phyloP scores from a whole-genome alignment of 2,888 invertebrate species.

The Ischnus inquisitorius region DNA sequence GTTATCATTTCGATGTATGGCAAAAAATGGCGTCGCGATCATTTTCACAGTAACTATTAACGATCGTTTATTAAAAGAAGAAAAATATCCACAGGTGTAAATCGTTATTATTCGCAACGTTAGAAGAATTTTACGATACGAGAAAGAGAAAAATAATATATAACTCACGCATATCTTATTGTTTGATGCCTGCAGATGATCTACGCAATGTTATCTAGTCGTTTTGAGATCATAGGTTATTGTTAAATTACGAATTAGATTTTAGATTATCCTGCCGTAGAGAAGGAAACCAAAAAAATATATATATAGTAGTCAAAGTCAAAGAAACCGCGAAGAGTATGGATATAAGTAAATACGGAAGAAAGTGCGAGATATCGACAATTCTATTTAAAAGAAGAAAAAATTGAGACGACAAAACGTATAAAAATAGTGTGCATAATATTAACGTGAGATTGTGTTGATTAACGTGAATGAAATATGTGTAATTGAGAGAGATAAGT shows the following conservation, averaged over 20 bases:
- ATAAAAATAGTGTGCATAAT: conserved; percentile 35
- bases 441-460: conserved; percentile 27
- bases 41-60: too few relatives aligned
- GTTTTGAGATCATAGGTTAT: conserved; percentile 68
- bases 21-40: not conserved
- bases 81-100: conserved; percentile 7
- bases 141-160: conserved; percentile 35
- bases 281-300: conserved; percentile 14
- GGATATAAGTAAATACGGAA: conserved; percentile 34
- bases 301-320: conserved; percentile 35
- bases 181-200: conserved; percentile 78
- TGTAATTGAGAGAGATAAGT: conserved; percentile 26
- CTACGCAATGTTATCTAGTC: conserved; percentile 80
- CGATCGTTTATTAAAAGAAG: not conserved
- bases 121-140: not conserved
- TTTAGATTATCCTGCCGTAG: conserved; percentile 32
- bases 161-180: conserved; percentile 76
- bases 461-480: conserved; percentile 17
- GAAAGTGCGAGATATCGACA: conserved; percentile 34
- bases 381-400: conserved; percentile 42
- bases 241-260: conserved; percentile 51
- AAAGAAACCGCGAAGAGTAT: conserved; percentile 30
- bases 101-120: conserved; percentile 36
- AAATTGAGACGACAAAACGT: not conserved
- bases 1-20: conserved; percentile 13